Evolutionary conservation across 2,113 vertebrate genomes (phyloP).

Genomic region (Pardalotus punctatus): DNA sequence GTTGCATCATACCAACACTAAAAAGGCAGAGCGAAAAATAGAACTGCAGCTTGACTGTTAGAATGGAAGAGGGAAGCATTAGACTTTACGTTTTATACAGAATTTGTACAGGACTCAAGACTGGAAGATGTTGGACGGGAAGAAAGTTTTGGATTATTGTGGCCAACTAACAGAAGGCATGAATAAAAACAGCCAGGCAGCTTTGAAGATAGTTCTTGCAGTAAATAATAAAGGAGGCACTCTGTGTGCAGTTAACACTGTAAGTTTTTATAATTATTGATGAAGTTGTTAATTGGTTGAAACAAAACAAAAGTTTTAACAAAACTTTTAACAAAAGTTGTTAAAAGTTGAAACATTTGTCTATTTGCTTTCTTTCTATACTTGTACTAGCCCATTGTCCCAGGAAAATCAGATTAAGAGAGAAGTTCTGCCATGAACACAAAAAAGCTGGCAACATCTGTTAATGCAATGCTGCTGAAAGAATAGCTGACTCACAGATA

Average conservation of each 20-base stretch:
- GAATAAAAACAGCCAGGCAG: not conserved
- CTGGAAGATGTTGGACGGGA: not conserved
- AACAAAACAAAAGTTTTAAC: too few relatives aligned
- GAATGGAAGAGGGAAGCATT: not conserved
- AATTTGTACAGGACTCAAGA: not conserved
- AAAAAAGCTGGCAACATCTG: not conserved
- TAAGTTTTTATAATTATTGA: not conserved
- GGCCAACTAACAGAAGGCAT: not conserved
- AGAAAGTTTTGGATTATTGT: not conserved
- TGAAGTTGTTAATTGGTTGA: not conserved
- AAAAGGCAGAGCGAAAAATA: not conserved
- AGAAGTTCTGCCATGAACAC: not conserved
- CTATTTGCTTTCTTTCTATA: not conserved
- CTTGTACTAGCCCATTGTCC: not conserved
- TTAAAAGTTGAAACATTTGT: not conserved
- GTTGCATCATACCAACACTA: not conserved
- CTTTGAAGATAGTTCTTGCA: not conserved
- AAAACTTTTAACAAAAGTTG: too few relatives aligned
- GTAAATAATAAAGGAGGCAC: not conserved
- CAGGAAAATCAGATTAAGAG: not conserved
- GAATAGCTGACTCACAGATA: not conserved
- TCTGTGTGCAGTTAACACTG: not conserved
- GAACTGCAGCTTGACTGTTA: not conserved
- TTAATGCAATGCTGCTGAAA: constrained; percentile 1
- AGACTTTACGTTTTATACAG: not conserved